Percentiles rank a stretch among this genome's conserved stretches.
Conservation (phyloP, 2,888 invertebrate species). For the Drosophila mimica region DNA sequence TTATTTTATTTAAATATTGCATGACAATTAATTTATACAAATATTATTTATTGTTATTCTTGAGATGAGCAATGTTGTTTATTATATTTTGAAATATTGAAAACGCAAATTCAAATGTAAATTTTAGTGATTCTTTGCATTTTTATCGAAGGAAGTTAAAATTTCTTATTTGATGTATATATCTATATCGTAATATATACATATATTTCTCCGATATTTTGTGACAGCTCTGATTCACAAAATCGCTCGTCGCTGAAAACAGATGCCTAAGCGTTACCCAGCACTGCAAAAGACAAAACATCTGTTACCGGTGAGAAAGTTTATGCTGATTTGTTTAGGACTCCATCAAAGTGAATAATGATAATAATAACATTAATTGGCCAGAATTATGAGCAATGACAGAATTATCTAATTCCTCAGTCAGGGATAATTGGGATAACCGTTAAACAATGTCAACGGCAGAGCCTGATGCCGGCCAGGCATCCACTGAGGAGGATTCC, state of each 20-base stretch:
- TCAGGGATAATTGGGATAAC: not conserved
- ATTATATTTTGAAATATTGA: not conserved
- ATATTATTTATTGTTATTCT: not conserved
- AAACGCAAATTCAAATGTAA: too few species aligned
- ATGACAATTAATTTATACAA: too few species aligned
- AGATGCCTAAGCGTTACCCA: not conserved
- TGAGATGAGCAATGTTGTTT: not conserved
- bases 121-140: too few species aligned
- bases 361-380: not conserved
- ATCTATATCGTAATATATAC: not conserved
- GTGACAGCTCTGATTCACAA: not conserved
- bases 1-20: not conserved
- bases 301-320: slow-evolving; percentile 21
- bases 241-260: slow-evolving; percentile 9
- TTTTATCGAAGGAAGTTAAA: not conserved
- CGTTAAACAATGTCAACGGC: slow-evolving; percentile 30
- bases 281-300: slow-evolving; percentile 7
- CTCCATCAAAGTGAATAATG: not conserved
- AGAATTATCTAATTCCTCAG: not conserved
- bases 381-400: not conserved
- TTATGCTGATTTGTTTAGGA: not conserved
- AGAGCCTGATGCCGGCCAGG: slow-evolving; percentile 3
- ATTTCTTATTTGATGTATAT: too few species aligned
- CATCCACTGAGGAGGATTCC: slow-evolving; percentile 13
- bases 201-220: not conserved